Base-by-base conservation (phyloP, 2,797 vertebrate species). In the Pangasius macronema region DNA sequence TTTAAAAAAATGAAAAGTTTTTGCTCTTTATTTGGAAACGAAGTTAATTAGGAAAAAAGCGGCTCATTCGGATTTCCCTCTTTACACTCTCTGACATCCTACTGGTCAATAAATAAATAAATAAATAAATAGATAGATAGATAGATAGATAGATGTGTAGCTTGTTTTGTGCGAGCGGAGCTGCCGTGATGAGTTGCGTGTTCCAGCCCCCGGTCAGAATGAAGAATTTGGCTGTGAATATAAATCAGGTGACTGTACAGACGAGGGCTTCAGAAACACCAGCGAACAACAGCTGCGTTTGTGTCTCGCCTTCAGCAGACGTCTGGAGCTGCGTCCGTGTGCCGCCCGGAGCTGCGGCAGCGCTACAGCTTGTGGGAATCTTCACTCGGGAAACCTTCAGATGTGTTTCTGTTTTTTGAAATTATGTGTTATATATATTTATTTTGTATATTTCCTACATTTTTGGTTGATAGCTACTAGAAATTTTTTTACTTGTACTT, bases 161-260 rank as follows among this genome's bases (percentile, higher is more conserved):
- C n/a, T 53, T 77, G 13, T 33, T 20, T 3, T 36, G 51, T 79
- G 5, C 0, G 39, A 16, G 57, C 13, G 16, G 79, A 18, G 55
- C 30, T 16, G 59, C 27, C 30, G 59, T 67, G 39, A 61, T n/a
- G 79, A 30, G 14, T 5, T 83, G 63, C 5, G 61, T 51, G 63
- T 68, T 84, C 80, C 93, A 91, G 94, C 95, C 95, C 94, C 95
- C 95, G 90, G 94, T 92, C 85, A 87, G 91, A 86, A 92, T 92
- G 90, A 90, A 92, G 91, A 95, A 95, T 95, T 53, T 93, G 90
- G 88, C 91, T 88, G 88, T 95, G 96, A 95, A 96, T 97, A 95
- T 96, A 96, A 96, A 97, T 95, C 95, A 95, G 96, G 94, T 95
- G 94, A 95, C 95, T 93, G 93, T 94, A 94, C 94, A 95, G 93